A percentile compares a stretch with the other conserved stretches of the same genome.
phyloP scores from a whole-genome alignment of 2,113 vertebrate genomes.

The Anthoscopus minutus region DNA sequence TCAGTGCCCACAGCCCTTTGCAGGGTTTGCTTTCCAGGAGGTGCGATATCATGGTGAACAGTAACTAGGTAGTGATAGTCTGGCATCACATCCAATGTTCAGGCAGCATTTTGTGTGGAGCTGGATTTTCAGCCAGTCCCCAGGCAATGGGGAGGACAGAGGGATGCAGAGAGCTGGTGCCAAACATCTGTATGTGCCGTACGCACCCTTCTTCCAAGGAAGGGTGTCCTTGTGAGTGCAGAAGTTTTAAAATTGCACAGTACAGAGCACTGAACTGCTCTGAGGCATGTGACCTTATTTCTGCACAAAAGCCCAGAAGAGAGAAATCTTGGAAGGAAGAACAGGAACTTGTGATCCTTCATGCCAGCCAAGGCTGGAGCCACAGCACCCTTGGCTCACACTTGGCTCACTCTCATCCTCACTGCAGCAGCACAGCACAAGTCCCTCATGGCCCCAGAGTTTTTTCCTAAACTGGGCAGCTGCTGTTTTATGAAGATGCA shows the following conservation, averaged over 20 bases:
- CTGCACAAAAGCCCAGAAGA: neutral
- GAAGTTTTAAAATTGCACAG: neutral
- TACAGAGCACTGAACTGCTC: neutral
- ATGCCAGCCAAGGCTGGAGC: slow-evolving; percentile 6
- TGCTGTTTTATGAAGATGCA: too few species aligned
- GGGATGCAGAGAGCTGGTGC: neutral
- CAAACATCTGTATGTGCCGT: fast-evolving
- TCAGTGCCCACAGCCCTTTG: neutral
- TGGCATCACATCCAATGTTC: neutral
- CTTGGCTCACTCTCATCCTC: neutral
- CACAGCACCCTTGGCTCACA: fast-evolving
- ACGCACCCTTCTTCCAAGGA: neutral
- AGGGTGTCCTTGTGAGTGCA: neutral
- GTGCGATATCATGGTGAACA: neutral
- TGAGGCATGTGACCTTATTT: neutral
- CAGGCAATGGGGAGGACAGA: neutral
- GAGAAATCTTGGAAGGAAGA: neutral
- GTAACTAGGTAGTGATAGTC: fast-evolving
- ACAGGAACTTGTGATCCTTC: neutral
- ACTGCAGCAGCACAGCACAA: neutral
- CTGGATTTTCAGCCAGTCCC: neutral
- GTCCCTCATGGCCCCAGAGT: neutral
- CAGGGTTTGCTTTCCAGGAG: neutral
- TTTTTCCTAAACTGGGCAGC: too few species aligned
- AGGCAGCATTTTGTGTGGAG: neutral